These are phyloP conservation scores for Augochlorella aurata DNA, from an alignment of 2,888 invertebrate genomes.

Conservation along the genomic window DNA sequence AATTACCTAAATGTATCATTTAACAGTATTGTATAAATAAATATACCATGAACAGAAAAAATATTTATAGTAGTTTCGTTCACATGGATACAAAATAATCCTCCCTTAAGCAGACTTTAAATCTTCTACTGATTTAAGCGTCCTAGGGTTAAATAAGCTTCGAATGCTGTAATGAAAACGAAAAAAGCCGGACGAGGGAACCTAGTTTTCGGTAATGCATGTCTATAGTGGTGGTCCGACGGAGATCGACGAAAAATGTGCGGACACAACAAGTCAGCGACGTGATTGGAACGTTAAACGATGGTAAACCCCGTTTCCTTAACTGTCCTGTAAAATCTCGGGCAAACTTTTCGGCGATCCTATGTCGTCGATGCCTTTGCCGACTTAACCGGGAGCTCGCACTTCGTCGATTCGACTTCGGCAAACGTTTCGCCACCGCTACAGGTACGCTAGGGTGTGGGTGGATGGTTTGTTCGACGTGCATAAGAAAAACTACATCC, in stretches of 20 bases:
- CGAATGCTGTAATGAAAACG: background rate
- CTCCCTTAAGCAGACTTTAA: too few species aligned
- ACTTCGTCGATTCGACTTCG: background rate
- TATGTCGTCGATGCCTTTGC: background rate
- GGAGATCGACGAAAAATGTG: conserved; percentile 26
- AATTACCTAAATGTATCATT: too few species aligned
- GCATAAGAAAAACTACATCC: conserved; percentile 13
- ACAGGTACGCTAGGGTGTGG: background rate
- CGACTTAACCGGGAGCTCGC: background rate
- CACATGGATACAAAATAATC: too few species aligned
- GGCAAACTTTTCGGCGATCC: conserved; percentile 16
- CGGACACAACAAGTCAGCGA: background rate
- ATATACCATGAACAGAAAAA: too few species aligned
- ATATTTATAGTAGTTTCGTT: too few species aligned
- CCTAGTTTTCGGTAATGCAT: background rate
- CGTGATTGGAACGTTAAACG: conserved; percentile 33
- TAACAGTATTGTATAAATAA: too few species aligned
- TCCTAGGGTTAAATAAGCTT: background rate
- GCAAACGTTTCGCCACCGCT: background rate
- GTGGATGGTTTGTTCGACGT: background rate
- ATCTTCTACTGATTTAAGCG: too few species aligned
- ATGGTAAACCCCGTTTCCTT: background rate
- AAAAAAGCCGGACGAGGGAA: background rate
- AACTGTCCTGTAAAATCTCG: conserved; percentile 11
- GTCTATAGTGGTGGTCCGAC: background rate